These are phyloP conservation scores for Mellilla xanthometata DNA, from an alignment of 2,888 invertebrate genomes.

Conservation along the genomic window DNA sequence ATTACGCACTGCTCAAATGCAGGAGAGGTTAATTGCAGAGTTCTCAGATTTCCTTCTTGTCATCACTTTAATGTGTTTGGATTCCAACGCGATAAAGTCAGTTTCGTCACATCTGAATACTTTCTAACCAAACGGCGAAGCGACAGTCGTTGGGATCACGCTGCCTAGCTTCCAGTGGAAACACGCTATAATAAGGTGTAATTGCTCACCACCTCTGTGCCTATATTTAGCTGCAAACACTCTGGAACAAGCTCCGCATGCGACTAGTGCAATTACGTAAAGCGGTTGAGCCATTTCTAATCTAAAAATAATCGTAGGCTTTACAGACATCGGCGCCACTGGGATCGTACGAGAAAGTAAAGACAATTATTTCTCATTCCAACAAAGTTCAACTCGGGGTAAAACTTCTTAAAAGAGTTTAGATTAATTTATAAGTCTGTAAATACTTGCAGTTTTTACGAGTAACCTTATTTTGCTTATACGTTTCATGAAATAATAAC, in stretches of 20 bases:
- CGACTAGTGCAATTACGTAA: constrained; percentile 81
- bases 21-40: too few species aligned
- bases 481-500: too few species aligned
- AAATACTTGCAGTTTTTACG: too few species aligned
- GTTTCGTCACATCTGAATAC: constrained; percentile 76
- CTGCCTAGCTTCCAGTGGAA: constrained; percentile 72
- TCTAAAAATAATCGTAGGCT: constrained; percentile 83
- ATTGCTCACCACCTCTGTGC: constrained; percentile 74
- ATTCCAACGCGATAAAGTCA: constrained; percentile 63
- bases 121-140: constrained; percentile 77
- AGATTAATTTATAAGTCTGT: too few species aligned
- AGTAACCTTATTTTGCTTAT: too few species aligned
- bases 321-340: constrained; percentile 75
- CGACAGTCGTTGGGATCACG: constrained; percentile 57
- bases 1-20: constrained; percentile 69
- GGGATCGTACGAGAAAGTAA: constrained; percentile 78
- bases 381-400: constrained; percentile 39
- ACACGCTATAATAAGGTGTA: constrained; percentile 80
- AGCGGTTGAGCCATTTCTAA: constrained; percentile 83
- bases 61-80: constrained; percentile 64
- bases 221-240: constrained; percentile 79
- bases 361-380: constrained; percentile 62
- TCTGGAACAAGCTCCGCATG: constrained; percentile 78
- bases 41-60: too few species aligned
- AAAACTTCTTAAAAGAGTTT: too few species aligned